Percentiles rank a stretch among this genome's conserved stretches.
These are phyloP conservation scores for Formica exsecta DNA, from an alignment of 1,140 invertebrate species.

Conservation along the genomic window DNA sequence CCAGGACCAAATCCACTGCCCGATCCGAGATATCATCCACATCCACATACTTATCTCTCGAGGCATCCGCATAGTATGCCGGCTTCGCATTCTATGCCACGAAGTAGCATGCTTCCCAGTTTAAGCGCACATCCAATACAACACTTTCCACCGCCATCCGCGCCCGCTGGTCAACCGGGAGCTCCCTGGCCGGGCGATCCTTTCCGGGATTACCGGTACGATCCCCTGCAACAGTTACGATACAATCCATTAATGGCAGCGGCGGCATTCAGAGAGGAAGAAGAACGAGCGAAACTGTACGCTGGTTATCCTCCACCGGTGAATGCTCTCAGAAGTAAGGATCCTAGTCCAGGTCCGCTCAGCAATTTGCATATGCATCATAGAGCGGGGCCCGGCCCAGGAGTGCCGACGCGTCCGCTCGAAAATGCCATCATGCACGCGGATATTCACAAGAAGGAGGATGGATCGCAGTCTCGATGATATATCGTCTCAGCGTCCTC, in stretches of 20 bases:
- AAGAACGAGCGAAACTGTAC: slow-evolving; percentile 91
- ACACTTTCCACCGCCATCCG: slow-evolving; percentile 86
- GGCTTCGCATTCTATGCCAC: slow-evolving; percentile 84
- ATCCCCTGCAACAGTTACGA: slow-evolving; percentile 89
- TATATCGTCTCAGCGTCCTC: slow-evolving; percentile 77
- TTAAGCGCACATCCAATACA: slow-evolving; percentile 87
- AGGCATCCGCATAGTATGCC: slow-evolving; percentile 84
- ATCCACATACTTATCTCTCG: slow-evolving; percentile 82
- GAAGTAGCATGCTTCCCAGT: slow-evolving; percentile 85
- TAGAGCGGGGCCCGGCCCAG: slow-evolving; percentile 83
- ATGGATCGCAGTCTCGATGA: slow-evolving; percentile 86
- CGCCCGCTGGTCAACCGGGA: slow-evolving; percentile 84
- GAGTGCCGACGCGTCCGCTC: slow-evolving; percentile 75
- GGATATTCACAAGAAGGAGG: slow-evolving; percentile 87
- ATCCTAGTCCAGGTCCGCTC: slow-evolving; percentile 88
- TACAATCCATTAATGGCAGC: slow-evolving; percentile 92
- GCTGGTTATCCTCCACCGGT: slow-evolving; percentile 89
- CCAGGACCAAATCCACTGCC: slow-evolving; percentile 80
- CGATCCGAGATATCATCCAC: slow-evolving; percentile 82
- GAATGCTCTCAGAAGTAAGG: slow-evolving; percentile 87
- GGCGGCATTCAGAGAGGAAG: slow-evolving; percentile 89
- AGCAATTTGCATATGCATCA: slow-evolving; percentile 86
- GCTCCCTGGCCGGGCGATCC: slow-evolving; percentile 89
- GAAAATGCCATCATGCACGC: slow-evolving; percentile 82
- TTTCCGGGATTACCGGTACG: slow-evolving; percentile 90